These are phyloP conservation scores for Lasioglossum leucozonium DNA, from an alignment of 2,888 invertebrate species.

Conservation along the genomic window DNA sequence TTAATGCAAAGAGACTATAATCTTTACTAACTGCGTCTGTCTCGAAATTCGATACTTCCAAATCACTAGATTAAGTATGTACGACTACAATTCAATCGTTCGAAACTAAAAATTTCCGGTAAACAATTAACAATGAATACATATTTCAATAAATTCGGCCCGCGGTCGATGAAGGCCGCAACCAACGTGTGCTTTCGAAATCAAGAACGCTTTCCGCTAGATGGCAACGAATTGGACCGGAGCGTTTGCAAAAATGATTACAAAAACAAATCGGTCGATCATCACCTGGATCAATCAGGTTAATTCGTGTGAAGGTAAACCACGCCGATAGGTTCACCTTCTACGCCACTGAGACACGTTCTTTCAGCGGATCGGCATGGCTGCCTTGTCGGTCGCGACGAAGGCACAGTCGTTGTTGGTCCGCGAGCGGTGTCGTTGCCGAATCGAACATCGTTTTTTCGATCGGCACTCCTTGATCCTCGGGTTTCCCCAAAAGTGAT, in stretches of 20 bases:
- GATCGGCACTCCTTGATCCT: constrained; percentile 8
- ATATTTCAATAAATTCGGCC: background rate
- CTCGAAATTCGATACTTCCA: background rate
- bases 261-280: background rate
- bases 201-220: background rate
- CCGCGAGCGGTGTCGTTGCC: constrained; percentile 44
- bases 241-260: background rate
- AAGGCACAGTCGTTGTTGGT: constrained; percentile 56
- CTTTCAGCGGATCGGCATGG: constrained; percentile 58
- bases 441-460: constrained; percentile 9
- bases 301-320: background rate
- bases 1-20: background rate
- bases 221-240: background rate
- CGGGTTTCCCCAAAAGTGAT: background rate
- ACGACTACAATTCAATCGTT: background rate
- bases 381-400: constrained; percentile 53
- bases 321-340: background rate
- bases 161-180: background rate
- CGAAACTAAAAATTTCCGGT: background rate
- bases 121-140: background rate
- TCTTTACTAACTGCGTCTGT: background rate
- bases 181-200: background rate
- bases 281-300: background rate
- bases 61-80: background rate
- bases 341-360: constrained; percentile 64